Evolutionary conservation across 1,140 invertebrate genomes (phyloP).

Genomic region (Matsumurasca onukii): DNA sequence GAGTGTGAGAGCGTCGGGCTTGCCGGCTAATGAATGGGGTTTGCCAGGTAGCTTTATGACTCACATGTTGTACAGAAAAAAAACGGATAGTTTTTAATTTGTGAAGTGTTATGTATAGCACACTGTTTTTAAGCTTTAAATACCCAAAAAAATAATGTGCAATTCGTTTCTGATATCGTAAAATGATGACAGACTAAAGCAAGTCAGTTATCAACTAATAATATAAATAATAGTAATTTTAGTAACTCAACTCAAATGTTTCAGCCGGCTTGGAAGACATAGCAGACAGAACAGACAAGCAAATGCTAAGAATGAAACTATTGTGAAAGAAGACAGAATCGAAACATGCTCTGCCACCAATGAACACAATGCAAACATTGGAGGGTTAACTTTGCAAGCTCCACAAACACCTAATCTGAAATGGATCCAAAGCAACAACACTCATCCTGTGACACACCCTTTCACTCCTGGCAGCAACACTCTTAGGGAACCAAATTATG

Average conservation of each 20-base stretch:
- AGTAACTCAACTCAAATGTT: not conserved
- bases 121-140: not conserved
- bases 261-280: not conserved
- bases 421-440: not conserved
- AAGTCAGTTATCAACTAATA: not conserved
- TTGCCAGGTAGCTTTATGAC: too few relatives aligned
- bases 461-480: not conserved
- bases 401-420: not conserved
- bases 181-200: not conserved
- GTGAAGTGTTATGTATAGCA: not conserved
- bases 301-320: not conserved
- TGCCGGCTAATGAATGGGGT: too few relatives aligned
- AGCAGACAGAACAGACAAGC: not conserved
- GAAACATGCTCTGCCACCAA: not conserved
- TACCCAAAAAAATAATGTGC: not conserved
- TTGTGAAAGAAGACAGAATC: not conserved
- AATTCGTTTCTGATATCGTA: not conserved
- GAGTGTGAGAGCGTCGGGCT: too few relatives aligned
- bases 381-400: not conserved
- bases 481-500: not conserved
- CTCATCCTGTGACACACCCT: not conserved
- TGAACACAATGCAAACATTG: not conserved
- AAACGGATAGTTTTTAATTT: not conserved
- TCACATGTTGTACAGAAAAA: not conserved
- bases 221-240: not conserved